A percentile compares a stretch with the other conserved stretches of the same genome.
phyloP scores from a whole-genome alignment of 2,888 invertebrate genomes.

The Cylindroiulus punctatus region DNA sequence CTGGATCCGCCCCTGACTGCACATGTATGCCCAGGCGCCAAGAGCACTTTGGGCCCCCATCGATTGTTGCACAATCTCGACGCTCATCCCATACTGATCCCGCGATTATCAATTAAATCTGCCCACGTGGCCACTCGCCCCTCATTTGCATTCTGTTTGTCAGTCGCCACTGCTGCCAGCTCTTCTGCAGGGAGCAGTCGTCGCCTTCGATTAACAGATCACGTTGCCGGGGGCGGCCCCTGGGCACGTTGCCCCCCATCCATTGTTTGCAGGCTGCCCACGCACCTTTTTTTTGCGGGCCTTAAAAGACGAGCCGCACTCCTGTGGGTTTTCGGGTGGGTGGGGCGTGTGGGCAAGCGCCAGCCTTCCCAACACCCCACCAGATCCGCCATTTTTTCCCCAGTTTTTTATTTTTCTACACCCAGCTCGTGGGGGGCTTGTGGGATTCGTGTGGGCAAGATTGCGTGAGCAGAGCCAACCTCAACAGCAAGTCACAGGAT shows the following conservation, averaged over 20 bases:
- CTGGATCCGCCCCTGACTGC: too few species aligned
- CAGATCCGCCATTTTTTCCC: neutral
- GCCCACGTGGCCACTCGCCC: neutral
- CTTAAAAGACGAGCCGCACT: slow-evolving; percentile 8
- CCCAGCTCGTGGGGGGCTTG: neutral
- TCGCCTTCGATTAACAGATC: neutral
- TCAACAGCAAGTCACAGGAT: neutral
- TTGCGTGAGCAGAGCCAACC: neutral
- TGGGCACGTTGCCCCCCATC: neutral
- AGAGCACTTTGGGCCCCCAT: too few species aligned
- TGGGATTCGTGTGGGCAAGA: neutral
- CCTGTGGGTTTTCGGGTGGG: slow-evolving; percentile 24
- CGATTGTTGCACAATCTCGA: neutral
- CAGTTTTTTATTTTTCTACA: neutral
- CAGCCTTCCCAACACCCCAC: neutral
- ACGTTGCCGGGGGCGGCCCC: neutral
- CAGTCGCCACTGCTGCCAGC: neutral
- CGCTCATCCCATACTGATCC: neutral
- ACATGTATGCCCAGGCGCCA: neutral
- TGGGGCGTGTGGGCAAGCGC: neutral
- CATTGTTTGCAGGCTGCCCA: slow-evolving; percentile 23
- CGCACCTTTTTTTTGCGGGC: neutral
- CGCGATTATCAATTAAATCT: slow-evolving; percentile 5
- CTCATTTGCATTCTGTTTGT: neutral
- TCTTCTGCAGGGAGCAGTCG: too few species aligned